phyloP scores from a whole-genome alignment of 2,113 vertebrate species.

The Drymodes brunneopygia region DNA sequence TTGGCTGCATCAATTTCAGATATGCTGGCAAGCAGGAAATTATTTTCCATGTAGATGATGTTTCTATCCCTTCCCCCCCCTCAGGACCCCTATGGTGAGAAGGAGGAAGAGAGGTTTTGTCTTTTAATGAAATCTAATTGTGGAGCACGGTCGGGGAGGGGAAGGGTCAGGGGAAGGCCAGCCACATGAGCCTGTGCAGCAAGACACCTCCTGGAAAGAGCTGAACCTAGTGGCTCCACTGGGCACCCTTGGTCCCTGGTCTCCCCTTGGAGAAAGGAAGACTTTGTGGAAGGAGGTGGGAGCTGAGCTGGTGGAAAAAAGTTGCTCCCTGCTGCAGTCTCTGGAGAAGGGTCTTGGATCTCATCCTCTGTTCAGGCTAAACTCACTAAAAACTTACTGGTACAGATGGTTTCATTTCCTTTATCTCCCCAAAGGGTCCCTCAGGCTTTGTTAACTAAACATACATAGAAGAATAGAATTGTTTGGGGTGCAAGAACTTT shows the following conservation, averaged over 20 bases:
- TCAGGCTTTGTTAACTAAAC: neutral
- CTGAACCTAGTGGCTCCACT: accelerated
- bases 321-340: neutral
- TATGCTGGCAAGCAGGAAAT: constrained; percentile 65
- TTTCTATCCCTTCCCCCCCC: constrained; percentile 46
- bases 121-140: constrained; percentile 60
- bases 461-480: neutral
- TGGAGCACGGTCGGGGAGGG: neutral
- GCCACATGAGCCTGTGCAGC: neutral
- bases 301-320: neutral
- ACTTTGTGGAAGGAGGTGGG: neutral
- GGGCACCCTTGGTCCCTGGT: neutral
- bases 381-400: neutral
- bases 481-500: neutral
- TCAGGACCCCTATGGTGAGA: neutral
- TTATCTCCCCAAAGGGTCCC: neutral
- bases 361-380: neutral
- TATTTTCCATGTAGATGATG: constrained; percentile 64
- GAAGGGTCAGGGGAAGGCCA: constrained; percentile 48
- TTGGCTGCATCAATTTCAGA: constrained; percentile 66
- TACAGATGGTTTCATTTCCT: neutral
- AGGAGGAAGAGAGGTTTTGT: constrained; percentile 48
- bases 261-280: accelerated
- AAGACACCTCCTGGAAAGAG: neutral
- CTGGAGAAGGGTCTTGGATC: neutral